A percentile compares a stretch with the other conserved stretches of the same genome.
phyloP scores from a whole-genome alignment of 92 coral and sea anemone species.

The Siderastrea siderea region DNA sequence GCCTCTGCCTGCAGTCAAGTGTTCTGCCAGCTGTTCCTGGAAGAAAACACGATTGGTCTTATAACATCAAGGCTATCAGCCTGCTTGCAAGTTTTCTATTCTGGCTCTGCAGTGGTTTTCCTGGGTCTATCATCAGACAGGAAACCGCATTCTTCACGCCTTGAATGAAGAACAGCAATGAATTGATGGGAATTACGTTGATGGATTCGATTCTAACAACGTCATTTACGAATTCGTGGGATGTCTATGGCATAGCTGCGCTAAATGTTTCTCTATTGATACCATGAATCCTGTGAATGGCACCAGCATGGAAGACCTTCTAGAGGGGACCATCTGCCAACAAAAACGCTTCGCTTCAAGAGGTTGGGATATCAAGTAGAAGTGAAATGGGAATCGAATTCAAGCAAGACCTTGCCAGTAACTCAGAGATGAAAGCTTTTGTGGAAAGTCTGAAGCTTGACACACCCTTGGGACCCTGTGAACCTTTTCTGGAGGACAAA shows the following conservation, averaged over 20 bases:
- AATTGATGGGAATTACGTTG: constrained; percentile 27
- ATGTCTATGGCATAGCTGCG: constrained; percentile 69
- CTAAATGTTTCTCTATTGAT: constrained; percentile 38
- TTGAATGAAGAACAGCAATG: constrained; percentile 55
- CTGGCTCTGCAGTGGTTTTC: constrained; percentile 42
- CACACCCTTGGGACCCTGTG: too few species aligned
- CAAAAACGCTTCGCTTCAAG: constrained; percentile 2
- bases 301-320: constrained; percentile 42
- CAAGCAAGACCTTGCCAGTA: background rate
- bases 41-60: constrained; percentile 49
- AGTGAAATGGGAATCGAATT: constrained; percentile 37
- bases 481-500: background rate
- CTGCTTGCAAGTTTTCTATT: constrained; percentile 39
- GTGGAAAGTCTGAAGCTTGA: too few species aligned
- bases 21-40: constrained; percentile 33
- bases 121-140: too few species aligned
- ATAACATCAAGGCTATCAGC: constrained; percentile 54
- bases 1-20: constrained; percentile 57
- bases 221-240: constrained; percentile 37
- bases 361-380: constrained; percentile 25
- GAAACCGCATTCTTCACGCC: constrained; percentile 48
- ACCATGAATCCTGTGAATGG: constrained; percentile 50
- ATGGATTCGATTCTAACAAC: constrained; percentile 18
- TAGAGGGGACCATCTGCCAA: constrained; percentile 28
- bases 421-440: too few species aligned